These are phyloP conservation scores for Poeciliopsis retropinna DNA, from an alignment of 2,113 vertebrate genomes.

Conservation along the genomic window DNA sequence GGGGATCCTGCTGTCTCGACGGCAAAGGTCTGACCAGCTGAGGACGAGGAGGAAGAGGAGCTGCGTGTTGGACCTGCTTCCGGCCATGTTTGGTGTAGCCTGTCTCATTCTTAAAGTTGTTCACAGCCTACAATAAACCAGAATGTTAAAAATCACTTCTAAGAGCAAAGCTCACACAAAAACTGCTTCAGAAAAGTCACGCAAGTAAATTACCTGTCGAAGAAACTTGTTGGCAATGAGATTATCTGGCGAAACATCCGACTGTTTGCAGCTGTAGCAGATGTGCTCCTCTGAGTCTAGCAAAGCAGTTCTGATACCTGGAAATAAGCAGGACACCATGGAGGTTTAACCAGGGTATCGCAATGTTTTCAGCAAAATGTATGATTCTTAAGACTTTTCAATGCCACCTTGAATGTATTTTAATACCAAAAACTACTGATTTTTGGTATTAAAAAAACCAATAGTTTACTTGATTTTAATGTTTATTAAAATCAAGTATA, in stretches of 20 bases:
- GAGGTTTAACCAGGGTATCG: neutral
- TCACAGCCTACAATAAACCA: constrained; percentile 86
- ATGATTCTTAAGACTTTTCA: no score
- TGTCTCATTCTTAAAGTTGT: constrained; percentile 98
- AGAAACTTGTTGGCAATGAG: constrained; percentile 98
- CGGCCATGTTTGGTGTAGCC: constrained; percentile 88
- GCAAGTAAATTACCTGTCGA: constrained; percentile 85
- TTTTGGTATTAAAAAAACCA: no score
- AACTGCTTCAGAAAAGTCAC: neutral
- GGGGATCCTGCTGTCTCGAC: constrained; percentile 90
- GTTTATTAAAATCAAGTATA: no score
- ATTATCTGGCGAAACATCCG: constrained; percentile 96
- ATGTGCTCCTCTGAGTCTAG: constrained; percentile 95
- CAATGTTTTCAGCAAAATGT: no score
- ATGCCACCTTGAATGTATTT: no score
- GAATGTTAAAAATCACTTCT: neutral
- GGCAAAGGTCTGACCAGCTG: constrained; percentile 79
- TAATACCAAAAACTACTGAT: no score
- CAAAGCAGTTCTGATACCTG: constrained; percentile 93
- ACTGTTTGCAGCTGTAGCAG: constrained; percentile 94
- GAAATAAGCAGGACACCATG: neutral
- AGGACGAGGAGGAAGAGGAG: constrained; percentile 79
- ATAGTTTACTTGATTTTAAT: no score
- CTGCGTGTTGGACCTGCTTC: constrained; percentile 76
- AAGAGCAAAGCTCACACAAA: neutral